These are phyloP conservation scores for Drosophila seguyi DNA, from an alignment of 1,140 invertebrate species.

Conservation along the genomic window DNA sequence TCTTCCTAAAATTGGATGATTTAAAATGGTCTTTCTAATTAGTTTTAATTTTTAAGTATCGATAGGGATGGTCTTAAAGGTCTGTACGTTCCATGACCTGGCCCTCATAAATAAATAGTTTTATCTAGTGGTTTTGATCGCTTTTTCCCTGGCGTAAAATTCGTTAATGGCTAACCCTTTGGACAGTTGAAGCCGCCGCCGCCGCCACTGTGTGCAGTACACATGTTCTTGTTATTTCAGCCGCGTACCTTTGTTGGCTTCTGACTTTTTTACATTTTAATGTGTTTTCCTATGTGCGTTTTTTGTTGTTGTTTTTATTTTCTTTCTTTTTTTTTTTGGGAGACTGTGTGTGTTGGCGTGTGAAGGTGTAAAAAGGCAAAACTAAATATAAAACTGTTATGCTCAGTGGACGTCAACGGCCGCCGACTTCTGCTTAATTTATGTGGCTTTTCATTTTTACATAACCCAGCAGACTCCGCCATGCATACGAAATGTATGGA, in stretches of 20 bases:
- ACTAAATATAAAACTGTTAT: slow-evolving; percentile 79
- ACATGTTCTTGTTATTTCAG: slow-evolving; percentile 65
- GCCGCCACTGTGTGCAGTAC: slow-evolving; percentile 31
- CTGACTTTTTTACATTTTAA: slow-evolving; percentile 75
- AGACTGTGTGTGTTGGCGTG: slow-evolving; percentile 54
- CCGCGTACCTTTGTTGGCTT: slow-evolving; percentile 74
- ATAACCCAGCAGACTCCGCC: slow-evolving; percentile 55
- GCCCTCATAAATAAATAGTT: slow-evolving; percentile 9
- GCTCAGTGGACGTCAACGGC: slow-evolving; percentile 73
- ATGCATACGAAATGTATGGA: slow-evolving; percentile 68
- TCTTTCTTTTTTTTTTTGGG: not conserved
- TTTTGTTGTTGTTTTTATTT: slow-evolving; percentile 11
- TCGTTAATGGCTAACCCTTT: slow-evolving; percentile 6
- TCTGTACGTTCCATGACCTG: not conserved
- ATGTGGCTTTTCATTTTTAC: slow-evolving; percentile 63
- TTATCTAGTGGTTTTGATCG: slow-evolving; percentile 8
- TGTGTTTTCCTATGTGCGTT: slow-evolving; percentile 52
- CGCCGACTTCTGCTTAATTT: slow-evolving; percentile 67
- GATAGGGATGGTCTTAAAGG: not conserved
- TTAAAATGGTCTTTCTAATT: not conserved
- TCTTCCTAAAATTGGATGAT: not conserved
- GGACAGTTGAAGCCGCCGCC: slow-evolving; percentile 4
- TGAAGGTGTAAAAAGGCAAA: slow-evolving; percentile 79
- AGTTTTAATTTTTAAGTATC: not conserved
- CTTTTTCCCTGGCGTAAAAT: slow-evolving; percentile 5